phyloP scores from a whole-genome alignment of 2,113 vertebrate genomes.

The Gulo gulo region DNA sequence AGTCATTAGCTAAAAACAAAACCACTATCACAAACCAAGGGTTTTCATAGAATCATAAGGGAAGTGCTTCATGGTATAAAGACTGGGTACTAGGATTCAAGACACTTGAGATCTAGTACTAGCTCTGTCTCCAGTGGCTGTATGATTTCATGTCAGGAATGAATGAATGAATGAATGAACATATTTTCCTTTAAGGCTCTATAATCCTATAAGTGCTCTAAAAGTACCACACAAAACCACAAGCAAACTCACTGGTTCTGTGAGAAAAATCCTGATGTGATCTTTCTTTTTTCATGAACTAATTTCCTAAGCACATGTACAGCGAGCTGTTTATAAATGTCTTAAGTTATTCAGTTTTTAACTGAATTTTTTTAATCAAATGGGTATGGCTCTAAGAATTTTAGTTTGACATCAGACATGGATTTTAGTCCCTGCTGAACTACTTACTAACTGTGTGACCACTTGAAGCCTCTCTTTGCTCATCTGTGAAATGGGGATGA shows the following conservation, averaged over 20 bases:
- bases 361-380: neutral
- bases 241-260: neutral
- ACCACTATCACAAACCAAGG: neutral
- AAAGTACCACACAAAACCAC: neutral
- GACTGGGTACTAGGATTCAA: neutral
- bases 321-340: neutral
- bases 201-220: neutral
- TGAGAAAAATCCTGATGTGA: neutral
- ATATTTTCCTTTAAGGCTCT: neutral
- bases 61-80: neutral
- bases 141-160: neutral
- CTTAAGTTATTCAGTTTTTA: neutral
- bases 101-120: neutral
- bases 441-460: rapidly evolving
- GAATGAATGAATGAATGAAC: neutral
- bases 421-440: neutral
- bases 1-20: neutral
- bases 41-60: neutral
- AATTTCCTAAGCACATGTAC: neutral
- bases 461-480: neutral
- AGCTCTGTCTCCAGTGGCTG: neutral
- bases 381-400: neutral
- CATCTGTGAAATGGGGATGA: neutral
- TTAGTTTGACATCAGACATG: neutral
- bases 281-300: neutral